phyloP scores from a whole-genome alignment of 1,140 invertebrate genomes.

The Calephelis nemesis region DNA sequence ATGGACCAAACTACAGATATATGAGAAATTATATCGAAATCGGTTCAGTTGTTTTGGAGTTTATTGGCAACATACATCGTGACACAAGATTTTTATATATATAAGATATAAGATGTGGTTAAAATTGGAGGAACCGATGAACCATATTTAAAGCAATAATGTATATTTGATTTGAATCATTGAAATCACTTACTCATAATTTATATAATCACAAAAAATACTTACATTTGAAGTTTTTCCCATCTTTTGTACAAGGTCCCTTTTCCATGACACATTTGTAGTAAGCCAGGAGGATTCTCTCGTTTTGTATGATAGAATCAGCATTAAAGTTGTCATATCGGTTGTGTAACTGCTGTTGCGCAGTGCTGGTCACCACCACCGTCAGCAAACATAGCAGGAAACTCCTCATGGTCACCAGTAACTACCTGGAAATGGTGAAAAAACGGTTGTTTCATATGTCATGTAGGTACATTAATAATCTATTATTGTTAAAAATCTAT shows the following conservation, averaged over 20 bases:
- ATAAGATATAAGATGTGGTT: too few species aligned
- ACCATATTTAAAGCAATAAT: too few species aligned
- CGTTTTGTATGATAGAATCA: slow-evolving; percentile 83
- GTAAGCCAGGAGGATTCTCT: slow-evolving; percentile 84
- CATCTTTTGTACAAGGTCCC: slow-evolving; percentile 85
- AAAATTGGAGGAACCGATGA: too few species aligned
- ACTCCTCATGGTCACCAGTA: slow-evolving; percentile 49
- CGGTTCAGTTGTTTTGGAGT: too few species aligned
- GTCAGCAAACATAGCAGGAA: slow-evolving; percentile 46
- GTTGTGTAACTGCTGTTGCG: slow-evolving; percentile 50
- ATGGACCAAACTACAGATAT: too few species aligned
- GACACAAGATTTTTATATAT: too few species aligned
- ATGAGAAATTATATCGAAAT: too few species aligned
- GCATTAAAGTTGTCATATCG: slow-evolving; percentile 83
- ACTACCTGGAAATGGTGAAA: slow-evolving; percentile 15
- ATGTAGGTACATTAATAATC: too few species aligned
- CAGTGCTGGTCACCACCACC: slow-evolving; percentile 52
- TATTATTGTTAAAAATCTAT: too few species aligned
- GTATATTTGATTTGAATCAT: too few species aligned
- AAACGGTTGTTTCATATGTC: neutral
- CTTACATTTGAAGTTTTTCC: slow-evolving; percentile 71
- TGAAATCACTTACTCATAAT: too few species aligned
- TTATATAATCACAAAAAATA: slow-evolving; percentile 13
- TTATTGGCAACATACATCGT: too few species aligned
- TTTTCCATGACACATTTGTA: slow-evolving; percentile 85